Percentiles rank a stretch among this genome's conserved stretches.
Evolutionary conservation across 37 sponge, comb jelly and placozoan genomes (phyloP).

Genomic region (Agelas oroides): DNA sequence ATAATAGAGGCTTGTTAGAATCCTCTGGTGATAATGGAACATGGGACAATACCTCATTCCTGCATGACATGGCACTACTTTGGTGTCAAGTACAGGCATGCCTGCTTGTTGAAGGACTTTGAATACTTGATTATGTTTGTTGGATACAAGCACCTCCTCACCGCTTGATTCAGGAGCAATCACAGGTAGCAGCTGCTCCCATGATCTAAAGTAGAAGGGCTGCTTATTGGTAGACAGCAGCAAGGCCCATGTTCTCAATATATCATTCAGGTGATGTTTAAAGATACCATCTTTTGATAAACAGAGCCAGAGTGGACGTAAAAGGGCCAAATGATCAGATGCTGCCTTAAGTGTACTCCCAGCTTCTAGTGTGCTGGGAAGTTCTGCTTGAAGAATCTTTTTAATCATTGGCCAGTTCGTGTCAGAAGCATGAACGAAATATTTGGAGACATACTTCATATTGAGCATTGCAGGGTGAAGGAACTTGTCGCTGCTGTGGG

Average conservation of each 20-base stretch:
- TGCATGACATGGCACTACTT: neutral
- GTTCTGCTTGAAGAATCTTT: neutral
- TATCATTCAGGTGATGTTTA: neutral
- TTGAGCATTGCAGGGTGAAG: conserved; percentile 26
- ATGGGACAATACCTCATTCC: conserved; percentile 9
- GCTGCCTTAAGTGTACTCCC: neutral
- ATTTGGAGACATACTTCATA: neutral
- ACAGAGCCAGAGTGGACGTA: conserved; percentile 17
- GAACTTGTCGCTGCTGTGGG: neutral
- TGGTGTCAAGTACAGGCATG: conserved; percentile 39
- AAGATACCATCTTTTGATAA: conserved; percentile 15
- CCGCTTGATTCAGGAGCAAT: neutral
- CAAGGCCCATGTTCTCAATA: conserved; percentile 41
- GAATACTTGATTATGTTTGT: neutral
- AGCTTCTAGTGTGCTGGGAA: neutral
- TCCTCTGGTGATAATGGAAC: neutral
- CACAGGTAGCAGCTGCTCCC: conserved; percentile 22
- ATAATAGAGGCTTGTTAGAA: conserved; percentile 16
- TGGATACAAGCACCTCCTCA: too few species aligned
- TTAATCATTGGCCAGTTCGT: neutral
- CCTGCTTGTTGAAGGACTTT: neutral
- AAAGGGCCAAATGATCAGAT: neutral
- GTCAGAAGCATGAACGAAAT: conserved; percentile 6
- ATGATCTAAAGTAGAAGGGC: conserved; percentile 22
- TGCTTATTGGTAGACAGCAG: conserved; percentile 26